Percentiles rank a stretch among this genome's conserved stretches.
Evolutionary conservation across 2,113 vertebrate species (phyloP).

Genomic region (Arothron firmamentum): DNA sequence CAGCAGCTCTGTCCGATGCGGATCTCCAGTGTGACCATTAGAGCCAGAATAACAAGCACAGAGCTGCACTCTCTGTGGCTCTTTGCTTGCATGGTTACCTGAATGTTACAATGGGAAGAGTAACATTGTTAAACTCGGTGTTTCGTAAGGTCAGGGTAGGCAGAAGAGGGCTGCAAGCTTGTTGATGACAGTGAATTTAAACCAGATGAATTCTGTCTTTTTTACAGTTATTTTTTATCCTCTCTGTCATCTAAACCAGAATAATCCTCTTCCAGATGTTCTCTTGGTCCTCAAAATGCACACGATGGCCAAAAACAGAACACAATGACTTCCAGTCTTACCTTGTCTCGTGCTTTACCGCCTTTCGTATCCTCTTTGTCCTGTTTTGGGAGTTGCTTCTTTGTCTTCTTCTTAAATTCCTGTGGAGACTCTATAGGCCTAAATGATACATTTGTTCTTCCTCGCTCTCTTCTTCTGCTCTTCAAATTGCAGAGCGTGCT

Average conservation of each 20-base stretch:
- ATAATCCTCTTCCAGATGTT: conserved; percentile 44
- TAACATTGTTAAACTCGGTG: not conserved
- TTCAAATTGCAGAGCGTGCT: conserved; percentile 1
- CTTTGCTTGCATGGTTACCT: conserved; percentile 55
- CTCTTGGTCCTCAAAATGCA: conserved; percentile 22
- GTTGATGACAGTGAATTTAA: not conserved
- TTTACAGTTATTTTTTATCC: conserved; percentile 34
- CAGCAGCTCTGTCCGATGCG: conserved; percentile 43
- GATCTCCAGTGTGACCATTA: conserved; percentile 26
- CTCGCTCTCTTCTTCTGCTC: not conserved
- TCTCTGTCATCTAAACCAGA: conserved; percentile 20
- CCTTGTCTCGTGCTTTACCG: conserved; percentile 26
- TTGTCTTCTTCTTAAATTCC: conserved; percentile 5
- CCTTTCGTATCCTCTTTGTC: too few relatives aligned
- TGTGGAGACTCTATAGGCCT: not conserved
- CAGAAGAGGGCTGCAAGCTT: not conserved
- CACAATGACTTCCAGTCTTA: conserved; percentile 21
- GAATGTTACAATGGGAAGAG: conserved; percentile 2
- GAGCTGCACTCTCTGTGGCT: not conserved
- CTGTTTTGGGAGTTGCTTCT: not conserved
- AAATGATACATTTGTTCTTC: conserved; percentile 1
- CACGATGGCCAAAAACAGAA: not conserved
- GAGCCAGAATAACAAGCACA: conserved; percentile 34
- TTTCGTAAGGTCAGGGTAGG: not conserved
- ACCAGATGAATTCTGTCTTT: not conserved